Evolutionary conservation across 2,888 invertebrate genomes (phyloP), one percentile per base, ranked within the genome.

Genomic region (Camptogramma bilineatum): DNA sequence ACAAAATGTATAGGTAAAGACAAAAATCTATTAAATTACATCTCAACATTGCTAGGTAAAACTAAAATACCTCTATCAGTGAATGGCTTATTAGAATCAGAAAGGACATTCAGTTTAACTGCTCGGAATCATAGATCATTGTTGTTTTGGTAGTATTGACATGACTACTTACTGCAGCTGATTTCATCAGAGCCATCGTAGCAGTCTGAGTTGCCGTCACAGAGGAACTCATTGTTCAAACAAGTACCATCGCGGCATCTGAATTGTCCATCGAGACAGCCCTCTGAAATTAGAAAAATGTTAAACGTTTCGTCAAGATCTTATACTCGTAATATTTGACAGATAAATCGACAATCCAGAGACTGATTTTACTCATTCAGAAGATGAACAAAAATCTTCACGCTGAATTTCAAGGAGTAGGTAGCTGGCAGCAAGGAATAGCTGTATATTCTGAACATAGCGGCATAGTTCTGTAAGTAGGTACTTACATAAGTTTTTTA

Each of bases 191-290:
- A 94, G 59, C 90, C 90, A 79, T 96, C 95, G 28, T 78, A 69
- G 76, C 96, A 96, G 79, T 96, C 95, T 28, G 53, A 52, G 34
- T 85, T 73, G 52, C 91, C 89, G 78, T 97, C 95, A 78, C 97
- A 97, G 61, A 87, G 86, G 75, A 95, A 94, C 16, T 87, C 86
- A n/a, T 79, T 84, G 66, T 94, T 85, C 71, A 96, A 91, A 81
- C 96, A 97, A 62, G 82, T 77, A 18, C 95, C 95, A 75, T 95
- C 90, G 74, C 94, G 60, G 63, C 86, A 85, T 69, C 77, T 75
- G 71, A 83, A 91, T 63, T 89, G 81, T 17, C 81, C 74, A 0
- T 73, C 77, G 0, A 57, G 55, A 66, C 90, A 90, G 2, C 68
- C 73, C 0, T 69, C 87, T 87, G 76, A 39, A 77, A 61, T 31